Conservation (phyloP, 2,113 vertebrate species). For the Progne subis region DNA sequence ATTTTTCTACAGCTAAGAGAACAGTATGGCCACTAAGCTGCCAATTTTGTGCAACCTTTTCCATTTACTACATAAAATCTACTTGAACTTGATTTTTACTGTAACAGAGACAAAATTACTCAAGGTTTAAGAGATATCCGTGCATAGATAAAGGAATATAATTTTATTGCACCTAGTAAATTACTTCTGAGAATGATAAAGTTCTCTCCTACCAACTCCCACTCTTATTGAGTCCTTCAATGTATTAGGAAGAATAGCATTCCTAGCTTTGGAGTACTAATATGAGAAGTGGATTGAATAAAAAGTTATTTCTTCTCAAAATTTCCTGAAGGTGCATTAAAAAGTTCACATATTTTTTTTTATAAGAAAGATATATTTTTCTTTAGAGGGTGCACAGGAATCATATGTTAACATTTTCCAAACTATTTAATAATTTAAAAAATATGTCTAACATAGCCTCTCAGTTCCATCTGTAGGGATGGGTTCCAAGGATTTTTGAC, state of each 20-base stretch:
- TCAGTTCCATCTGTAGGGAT: neutral
- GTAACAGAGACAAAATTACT: neutral
- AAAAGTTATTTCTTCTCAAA: neutral
- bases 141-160: neutral
- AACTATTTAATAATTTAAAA: neutral
- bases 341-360: neutral
- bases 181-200: neutral
- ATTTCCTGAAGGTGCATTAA: neutral
- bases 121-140: neutral
- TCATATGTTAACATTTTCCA: neutral
- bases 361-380: neutral
- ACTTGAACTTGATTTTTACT: neutral
- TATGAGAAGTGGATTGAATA: neutral
- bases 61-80: neutral
- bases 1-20: neutral
- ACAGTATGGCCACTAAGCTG: neutral
- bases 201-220: neutral
- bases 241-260: neutral
- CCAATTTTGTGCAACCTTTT: neutral
- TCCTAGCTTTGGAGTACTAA: neutral
- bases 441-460: neutral
- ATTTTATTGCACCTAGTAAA: neutral
- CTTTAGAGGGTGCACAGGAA: neutral
- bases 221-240: neutral
- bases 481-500: neutral